A percentile compares a stretch with the other conserved stretches of the same genome.
phyloP scores from a whole-genome alignment of 2,888 invertebrate genomes.

The Eupithecia subumbrata region DNA sequence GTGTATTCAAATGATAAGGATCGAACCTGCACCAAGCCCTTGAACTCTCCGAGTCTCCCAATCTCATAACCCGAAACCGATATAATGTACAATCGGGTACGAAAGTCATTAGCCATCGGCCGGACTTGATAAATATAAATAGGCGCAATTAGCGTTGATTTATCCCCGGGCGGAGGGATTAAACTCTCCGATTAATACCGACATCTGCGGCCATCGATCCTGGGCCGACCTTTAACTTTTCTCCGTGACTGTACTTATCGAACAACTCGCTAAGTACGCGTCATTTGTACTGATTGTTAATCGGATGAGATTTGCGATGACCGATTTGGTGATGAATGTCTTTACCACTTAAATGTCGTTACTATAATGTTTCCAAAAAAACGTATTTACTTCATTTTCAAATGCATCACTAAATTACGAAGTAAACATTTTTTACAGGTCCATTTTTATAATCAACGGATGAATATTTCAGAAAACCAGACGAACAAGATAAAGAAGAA shows the following conservation, averaged over 20 bases:
- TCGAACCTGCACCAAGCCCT: background rate
- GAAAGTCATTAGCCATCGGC: conserved; percentile 60
- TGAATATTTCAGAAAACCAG: background rate
- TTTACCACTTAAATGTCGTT: background rate
- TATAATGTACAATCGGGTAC: conserved; percentile 57
- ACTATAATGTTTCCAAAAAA: background rate
- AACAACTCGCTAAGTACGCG: conserved; percentile 38
- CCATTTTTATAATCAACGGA: background rate
- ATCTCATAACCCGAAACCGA: conserved; percentile 43
- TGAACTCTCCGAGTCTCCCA: conserved; percentile 16
- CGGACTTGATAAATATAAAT: conserved; percentile 78
- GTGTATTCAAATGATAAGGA: background rate
- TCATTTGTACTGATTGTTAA: conserved; percentile 43
- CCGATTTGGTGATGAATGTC: conserved; percentile 10
- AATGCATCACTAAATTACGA: background rate
- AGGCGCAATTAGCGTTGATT: conserved; percentile 76
- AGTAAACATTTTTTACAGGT: background rate
- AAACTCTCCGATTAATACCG: conserved; percentile 77
- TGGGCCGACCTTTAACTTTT: conserved; percentile 74
- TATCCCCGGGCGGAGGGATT: conserved; percentile 74
- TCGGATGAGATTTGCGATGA: conserved; percentile 35
- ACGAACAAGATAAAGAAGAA: background rate
- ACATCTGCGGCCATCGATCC: conserved; percentile 79
- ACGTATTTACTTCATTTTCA: background rate
- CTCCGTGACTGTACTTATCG: conserved; percentile 74